These are phyloP conservation scores for Acanthococcus lagerstroemiae DNA, from an alignment of 2,888 invertebrate genomes.

Conservation along the genomic window DNA sequence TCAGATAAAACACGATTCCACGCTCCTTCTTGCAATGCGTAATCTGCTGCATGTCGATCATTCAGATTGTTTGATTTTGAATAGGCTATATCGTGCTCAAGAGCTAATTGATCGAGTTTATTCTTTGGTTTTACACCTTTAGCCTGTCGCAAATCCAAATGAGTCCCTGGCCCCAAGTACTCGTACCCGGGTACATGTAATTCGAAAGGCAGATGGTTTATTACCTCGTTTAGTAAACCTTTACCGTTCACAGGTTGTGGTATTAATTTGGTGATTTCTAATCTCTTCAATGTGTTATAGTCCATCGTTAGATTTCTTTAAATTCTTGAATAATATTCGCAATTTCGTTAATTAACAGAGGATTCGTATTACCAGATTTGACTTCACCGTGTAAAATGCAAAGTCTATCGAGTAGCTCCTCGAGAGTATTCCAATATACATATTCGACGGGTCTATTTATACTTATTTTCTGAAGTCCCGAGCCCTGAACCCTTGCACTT, in stretches of 20 bases:
- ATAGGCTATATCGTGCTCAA: constrained; percentile 40
- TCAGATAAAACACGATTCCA: constrained; percentile 31
- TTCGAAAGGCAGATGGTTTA: background rate
- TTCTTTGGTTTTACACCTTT: background rate
- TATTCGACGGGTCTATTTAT: background rate
- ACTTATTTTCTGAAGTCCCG: background rate
- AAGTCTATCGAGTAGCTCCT: background rate
- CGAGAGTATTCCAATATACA: background rate
- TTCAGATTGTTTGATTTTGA: constrained; percentile 32
- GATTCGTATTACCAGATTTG: background rate
- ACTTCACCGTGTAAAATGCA: background rate
- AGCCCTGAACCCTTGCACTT: too few relatives aligned
- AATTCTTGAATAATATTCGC: constrained; percentile 1
- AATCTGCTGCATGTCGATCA: constrained; percentile 31
- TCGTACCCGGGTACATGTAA: constrained; percentile 5
- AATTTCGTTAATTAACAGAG: background rate
- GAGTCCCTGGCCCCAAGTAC: constrained; percentile 38
- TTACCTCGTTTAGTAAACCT: background rate
- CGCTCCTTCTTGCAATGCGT: constrained; percentile 33
- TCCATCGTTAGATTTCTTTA: background rate
- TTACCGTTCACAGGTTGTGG: background rate
- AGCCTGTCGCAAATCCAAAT: constrained; percentile 32
- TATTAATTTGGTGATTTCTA: too few relatives aligned
- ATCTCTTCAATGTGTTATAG: too few relatives aligned
- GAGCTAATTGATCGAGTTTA: background rate